phyloP scores from a whole-genome alignment of 2,888 invertebrate species.

The Pseudococcus longispinus region DNA sequence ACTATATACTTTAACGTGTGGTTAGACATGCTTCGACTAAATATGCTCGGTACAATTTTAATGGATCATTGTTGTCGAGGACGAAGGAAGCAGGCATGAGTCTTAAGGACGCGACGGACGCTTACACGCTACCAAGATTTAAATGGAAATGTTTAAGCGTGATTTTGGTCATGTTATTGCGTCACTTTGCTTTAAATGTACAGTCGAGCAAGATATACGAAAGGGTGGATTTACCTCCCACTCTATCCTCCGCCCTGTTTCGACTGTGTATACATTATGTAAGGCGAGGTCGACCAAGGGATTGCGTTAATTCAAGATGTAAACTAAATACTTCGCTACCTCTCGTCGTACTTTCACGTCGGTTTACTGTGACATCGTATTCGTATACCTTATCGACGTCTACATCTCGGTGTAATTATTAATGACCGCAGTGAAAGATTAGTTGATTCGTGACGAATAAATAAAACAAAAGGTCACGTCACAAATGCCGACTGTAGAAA shows the following conservation, averaged over 20 bases:
- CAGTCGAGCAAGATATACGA: background rate
- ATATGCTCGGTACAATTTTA: slow-evolving; percentile 26
- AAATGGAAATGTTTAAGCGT: background rate
- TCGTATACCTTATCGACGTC: background rate
- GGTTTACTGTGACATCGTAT: background rate
- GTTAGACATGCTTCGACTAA: slow-evolving; percentile 15
- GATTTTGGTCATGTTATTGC: slow-evolving; percentile 26
- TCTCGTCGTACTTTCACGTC: background rate
- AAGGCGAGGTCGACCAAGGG: background rate
- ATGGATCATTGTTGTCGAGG: background rate
- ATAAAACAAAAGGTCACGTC: background rate
- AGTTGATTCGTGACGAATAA: background rate
- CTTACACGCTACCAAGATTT: background rate
- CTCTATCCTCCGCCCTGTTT: background rate
- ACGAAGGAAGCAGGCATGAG: background rate
- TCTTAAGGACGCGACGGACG: background rate
- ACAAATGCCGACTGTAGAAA: background rate
- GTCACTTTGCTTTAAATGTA: background rate
- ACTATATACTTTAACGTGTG: slow-evolving; percentile 25
- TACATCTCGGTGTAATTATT: background rate
- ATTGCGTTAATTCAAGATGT: slow-evolving; percentile 10
- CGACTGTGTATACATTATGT: background rate
- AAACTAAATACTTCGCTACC: background rate
- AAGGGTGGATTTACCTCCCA: background rate
- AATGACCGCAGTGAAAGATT: slow-evolving; percentile 15